Evolutionary conservation across 2,797 vertebrate species (phyloP).

Genomic region (Pangasius djambal): DNA sequence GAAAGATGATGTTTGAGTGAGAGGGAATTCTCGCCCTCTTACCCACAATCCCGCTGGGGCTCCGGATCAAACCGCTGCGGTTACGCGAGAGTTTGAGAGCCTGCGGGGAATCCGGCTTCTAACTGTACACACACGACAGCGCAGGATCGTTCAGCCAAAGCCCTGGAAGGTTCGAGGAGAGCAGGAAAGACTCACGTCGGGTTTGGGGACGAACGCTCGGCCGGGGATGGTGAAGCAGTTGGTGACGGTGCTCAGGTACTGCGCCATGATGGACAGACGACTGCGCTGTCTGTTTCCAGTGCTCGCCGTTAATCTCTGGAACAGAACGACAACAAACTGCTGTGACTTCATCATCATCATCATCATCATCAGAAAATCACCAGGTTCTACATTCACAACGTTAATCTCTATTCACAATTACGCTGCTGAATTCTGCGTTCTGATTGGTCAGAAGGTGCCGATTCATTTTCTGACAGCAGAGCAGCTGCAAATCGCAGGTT

Average conservation of each 20-base stretch:
- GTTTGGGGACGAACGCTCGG: constrained; percentile 90
- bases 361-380: not conserved
- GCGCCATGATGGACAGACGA: constrained; percentile 93
- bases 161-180: constrained; percentile 63
- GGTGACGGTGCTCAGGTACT: constrained; percentile 87
- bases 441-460: not conserved
- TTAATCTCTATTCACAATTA: not conserved
- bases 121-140: not conserved
- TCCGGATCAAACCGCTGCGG: not conserved
- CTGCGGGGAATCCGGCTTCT: not conserved
- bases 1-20: not conserved
- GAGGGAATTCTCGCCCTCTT: constrained; percentile 45
- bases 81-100: not conserved
- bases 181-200: constrained; percentile 77
- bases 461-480: not conserved
- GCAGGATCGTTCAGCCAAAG: constrained; percentile 64
- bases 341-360: not conserved
- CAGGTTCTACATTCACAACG: not conserved
- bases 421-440: not conserved
- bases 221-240: constrained; percentile 90
- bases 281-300: constrained; percentile 85
- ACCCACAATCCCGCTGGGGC: constrained; percentile 40
- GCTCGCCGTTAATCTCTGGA: constrained; percentile 86
- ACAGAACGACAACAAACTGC: constrained; percentile 27
- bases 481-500: not conserved